phyloP scores from a whole-genome alignment of 2,888 invertebrate species.

The Steinernema carpocapsae region DNA sequence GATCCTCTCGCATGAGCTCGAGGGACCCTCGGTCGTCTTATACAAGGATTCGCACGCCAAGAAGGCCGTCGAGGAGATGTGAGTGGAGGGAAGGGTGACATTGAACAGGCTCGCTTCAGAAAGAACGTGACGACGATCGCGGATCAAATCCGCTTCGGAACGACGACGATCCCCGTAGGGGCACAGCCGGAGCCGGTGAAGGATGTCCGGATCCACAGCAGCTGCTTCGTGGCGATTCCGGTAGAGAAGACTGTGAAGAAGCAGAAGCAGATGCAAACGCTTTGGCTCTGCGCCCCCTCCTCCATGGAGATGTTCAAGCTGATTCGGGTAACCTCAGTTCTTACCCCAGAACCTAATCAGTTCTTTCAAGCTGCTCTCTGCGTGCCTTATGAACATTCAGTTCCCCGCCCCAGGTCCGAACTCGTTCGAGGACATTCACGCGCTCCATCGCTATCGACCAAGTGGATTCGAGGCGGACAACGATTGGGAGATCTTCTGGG shows the following conservation, averaged over 20 bases:
- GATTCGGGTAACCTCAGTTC: conserved; percentile 35
- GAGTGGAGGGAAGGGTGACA: no score
- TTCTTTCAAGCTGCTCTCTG: conserved; percentile 40
- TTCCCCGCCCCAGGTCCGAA: conserved; percentile 41
- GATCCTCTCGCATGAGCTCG: conserved; percentile 36
- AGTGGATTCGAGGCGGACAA: conserved; percentile 40
- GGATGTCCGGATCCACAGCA: conserved; percentile 38
- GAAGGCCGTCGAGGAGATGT: conserved; percentile 44
- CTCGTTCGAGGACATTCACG: conserved; percentile 38
- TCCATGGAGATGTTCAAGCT: conserved; percentile 46
- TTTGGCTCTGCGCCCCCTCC: conserved; percentile 47
- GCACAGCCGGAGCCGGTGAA: conserved; percentile 36
- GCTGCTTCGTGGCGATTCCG: conserved; percentile 43
- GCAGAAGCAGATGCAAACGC: conserved; percentile 33
- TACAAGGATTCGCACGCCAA: conserved; percentile 46
- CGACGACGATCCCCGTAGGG: conserved; percentile 40
- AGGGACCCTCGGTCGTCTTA: conserved; percentile 43
- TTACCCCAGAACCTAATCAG: not conserved
- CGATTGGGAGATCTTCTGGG: conserved; percentile 50
- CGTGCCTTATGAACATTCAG: conserved; percentile 40
- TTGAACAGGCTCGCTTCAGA: not conserved
- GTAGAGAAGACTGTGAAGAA: conserved; percentile 44
- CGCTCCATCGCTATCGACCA: conserved; percentile 46
- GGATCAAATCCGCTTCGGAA: conserved; percentile 46
- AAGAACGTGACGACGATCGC: conserved; percentile 36